Evolutionary conservation across 1,140 invertebrate species (phyloP).

Genomic region (Sinonovacula constricta): DNA sequence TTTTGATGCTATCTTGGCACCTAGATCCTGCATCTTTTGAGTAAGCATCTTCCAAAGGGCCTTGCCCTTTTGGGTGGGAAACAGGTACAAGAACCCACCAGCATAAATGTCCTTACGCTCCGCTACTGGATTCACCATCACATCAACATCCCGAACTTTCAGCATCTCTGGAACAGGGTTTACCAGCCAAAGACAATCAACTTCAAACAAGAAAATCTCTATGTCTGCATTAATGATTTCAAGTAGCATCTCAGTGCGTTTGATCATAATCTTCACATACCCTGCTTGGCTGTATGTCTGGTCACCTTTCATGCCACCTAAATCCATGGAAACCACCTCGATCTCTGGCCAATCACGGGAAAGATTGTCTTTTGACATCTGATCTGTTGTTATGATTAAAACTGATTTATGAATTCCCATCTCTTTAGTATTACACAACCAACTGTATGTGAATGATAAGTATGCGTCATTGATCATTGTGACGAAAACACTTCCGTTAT

Average conservation of each 20-base stretch:
- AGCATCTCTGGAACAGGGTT: constrained; percentile 57
- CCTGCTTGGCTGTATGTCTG: constrained; percentile 65
- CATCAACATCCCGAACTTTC: constrained; percentile 45
- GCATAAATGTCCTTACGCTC: constrained; percentile 45
- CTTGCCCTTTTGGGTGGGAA: constrained; percentile 55
- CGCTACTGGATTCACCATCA: constrained; percentile 59
- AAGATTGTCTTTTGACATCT: constrained; percentile 50
- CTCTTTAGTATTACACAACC: constrained; percentile 68
- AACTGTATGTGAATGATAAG: constrained; percentile 65
- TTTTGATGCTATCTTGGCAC: constrained; percentile 42
- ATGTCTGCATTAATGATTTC: constrained; percentile 56
- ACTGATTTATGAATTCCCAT: constrained; percentile 63
- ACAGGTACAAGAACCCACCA: constrained; percentile 64
- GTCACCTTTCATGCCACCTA: constrained; percentile 42
- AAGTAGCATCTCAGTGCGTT: constrained; percentile 58
- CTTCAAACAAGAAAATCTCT: constrained; percentile 68
- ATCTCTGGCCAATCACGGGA: constrained; percentile 61
- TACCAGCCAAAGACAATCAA: constrained; percentile 68
- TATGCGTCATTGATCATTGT: constrained; percentile 70
- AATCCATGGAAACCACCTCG: constrained; percentile 52
- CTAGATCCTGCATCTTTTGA: constrained; percentile 45
- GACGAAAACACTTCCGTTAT: constrained; percentile 53
- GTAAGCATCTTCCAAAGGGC: constrained; percentile 58
- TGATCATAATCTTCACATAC: constrained; percentile 65
- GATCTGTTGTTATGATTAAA: constrained; percentile 63